phyloP scores from a whole-genome alignment of 2,113 vertebrate genomes.

The Tragelaphus imberbis region DNA sequence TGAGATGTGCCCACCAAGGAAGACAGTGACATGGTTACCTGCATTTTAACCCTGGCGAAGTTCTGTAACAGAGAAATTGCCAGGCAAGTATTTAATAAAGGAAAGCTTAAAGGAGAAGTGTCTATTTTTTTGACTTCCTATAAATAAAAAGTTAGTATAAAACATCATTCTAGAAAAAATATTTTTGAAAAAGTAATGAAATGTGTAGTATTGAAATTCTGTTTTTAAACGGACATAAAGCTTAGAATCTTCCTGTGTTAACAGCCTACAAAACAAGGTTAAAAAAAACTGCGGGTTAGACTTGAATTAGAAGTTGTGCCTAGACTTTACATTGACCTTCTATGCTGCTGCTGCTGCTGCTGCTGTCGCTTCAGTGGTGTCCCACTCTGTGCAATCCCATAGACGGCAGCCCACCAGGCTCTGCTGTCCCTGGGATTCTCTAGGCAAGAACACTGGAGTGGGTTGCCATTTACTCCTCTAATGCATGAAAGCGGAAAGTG shows the following conservation, averaged over 20 bases:
- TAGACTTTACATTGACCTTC: background rate
- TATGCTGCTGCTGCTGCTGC: background rate
- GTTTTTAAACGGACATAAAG: background rate
- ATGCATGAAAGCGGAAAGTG: too few species aligned
- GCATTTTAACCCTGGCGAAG: conserved; percentile 99
- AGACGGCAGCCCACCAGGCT: too few species aligned
- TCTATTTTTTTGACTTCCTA: background rate
- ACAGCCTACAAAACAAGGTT: background rate
- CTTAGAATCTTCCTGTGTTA: background rate
- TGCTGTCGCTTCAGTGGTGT: too few species aligned
- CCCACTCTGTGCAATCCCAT: too few species aligned
- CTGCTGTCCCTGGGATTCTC: too few species aligned
- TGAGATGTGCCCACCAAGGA: conserved; percentile 97
- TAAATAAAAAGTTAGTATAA: background rate
- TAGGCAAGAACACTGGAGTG: too few species aligned
- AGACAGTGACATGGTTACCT: conserved; percentile 98
- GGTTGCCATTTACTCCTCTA: too few species aligned
- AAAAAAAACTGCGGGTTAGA: background rate
- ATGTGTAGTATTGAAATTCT: background rate
- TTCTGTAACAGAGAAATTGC: conserved; percentile 84
- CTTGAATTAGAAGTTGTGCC: background rate
- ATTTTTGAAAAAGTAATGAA: conserved; percentile 7
- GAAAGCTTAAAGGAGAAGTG: background rate
- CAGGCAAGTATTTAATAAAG: background rate
- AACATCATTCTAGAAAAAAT: background rate